These are phyloP conservation scores for Pleuronectes platessa DNA, from an alignment of 2,113 vertebrate genomes.

Conservation along the genomic window DNA sequence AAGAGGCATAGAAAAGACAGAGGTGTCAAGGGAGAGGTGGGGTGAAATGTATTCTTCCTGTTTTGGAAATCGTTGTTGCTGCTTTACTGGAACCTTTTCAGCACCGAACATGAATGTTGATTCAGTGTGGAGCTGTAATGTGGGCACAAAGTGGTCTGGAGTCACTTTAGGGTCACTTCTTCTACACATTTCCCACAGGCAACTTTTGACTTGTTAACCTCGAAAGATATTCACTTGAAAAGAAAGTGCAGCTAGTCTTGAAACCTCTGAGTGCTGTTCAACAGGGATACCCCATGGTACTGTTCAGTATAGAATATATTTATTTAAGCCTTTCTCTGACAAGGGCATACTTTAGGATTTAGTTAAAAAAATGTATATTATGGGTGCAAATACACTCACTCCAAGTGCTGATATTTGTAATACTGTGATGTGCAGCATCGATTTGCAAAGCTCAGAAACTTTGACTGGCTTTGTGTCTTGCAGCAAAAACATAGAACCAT, in stretches of 20 bases:
- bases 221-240: conserved; percentile 27
- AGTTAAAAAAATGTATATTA: no score
- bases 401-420: no score
- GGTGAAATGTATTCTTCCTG: conserved; percentile 21
- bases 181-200: conserved; percentile 6
- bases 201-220: conserved; percentile 35
- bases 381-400: no score
- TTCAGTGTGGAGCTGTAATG: conserved; percentile 18
- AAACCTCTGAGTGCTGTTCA: no score
- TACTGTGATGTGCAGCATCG: no score
- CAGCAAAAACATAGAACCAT: no score
- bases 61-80: conserved; percentile 15
- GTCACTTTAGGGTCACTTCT: conserved; percentile 37
- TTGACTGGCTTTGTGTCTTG: background rate
- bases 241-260: no score
- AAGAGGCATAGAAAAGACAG: conserved; percentile 1
- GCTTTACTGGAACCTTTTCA: conserved; percentile 42
- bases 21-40: conserved; percentile 7
- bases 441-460: background rate
- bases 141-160: conserved; percentile 36
- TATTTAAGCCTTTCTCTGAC: no score
- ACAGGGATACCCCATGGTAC: no score
- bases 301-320: no score
- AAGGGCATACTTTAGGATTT: no score
- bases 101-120: conserved; percentile 51